A percentile compares a stretch with the other conserved stretches of the same genome.
Evolutionary conservation across 30 jellyfish, hydroid and myxozoan species (phyloP).

Genomic region (Chironex yamaguchii): DNA sequence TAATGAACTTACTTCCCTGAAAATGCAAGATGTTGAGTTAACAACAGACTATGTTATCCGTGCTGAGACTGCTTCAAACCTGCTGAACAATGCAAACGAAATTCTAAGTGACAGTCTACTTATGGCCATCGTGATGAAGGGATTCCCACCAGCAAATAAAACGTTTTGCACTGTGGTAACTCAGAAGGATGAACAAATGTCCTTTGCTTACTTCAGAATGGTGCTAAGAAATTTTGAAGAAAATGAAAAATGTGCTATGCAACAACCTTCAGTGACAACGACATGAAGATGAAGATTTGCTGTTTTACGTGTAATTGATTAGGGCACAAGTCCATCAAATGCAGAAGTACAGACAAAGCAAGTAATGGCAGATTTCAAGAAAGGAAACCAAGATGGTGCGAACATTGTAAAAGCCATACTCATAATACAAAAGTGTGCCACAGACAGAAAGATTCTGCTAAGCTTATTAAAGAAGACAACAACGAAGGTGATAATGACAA

Average conservation of each 20-base stretch:
- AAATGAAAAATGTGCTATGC: no score
- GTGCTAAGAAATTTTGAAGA: slow-evolving; percentile 27
- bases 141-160: slow-evolving; percentile 58
- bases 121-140: slow-evolving; percentile 63
- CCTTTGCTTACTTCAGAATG: slow-evolving; percentile 21
- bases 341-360: slow-evolving; percentile 5
- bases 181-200: slow-evolving; percentile 48
- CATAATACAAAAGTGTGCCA: slow-evolving; percentile 56
- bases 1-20: slow-evolving; percentile 45
- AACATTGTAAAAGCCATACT: slow-evolving; percentile 8
- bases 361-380: no score
- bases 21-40: slow-evolving; percentile 16
- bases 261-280: no score
- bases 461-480: slow-evolving; percentile 1
- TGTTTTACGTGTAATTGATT: no score
- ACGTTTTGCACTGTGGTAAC: slow-evolving; percentile 57
- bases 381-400: slow-evolving; percentile 48
- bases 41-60: slow-evolving; percentile 52
- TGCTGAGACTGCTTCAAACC: slow-evolving; percentile 57
- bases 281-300: no score
- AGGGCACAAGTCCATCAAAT: no score
- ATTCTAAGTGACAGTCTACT: slow-evolving; percentile 53
- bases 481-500: neutral
- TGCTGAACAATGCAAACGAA: slow-evolving; percentile 42
- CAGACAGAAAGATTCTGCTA: slow-evolving; percentile 48